Evolutionary conservation across 2,797 vertebrate species (phyloP).

Genomic region (Leptodactylus fallax): DNA sequence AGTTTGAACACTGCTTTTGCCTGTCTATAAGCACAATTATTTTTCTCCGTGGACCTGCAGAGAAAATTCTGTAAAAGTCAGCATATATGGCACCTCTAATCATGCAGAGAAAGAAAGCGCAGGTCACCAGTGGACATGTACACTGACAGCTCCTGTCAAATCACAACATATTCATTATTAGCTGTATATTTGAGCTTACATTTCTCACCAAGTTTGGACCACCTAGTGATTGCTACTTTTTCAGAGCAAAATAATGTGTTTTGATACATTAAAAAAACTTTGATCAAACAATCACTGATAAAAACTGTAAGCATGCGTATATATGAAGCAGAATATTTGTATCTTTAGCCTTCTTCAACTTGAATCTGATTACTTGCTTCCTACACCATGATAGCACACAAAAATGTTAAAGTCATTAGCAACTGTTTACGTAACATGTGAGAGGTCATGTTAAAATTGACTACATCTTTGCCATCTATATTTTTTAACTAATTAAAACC

Average conservation of each 20-base stretch:
- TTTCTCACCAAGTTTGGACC: not conserved
- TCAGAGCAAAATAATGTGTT: not conserved
- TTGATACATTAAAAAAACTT: not conserved
- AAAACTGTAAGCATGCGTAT: too few species aligned
- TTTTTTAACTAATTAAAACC: too few species aligned
- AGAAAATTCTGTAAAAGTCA: slow-evolving; percentile 12
- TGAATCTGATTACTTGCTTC: too few species aligned
- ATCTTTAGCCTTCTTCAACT: too few species aligned
- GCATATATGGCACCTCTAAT: slow-evolving; percentile 25
- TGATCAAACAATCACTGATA: not conserved
- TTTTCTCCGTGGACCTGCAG: slow-evolving; percentile 1
- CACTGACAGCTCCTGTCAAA: slow-evolving; percentile 13
- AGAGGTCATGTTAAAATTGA: too few species aligned
- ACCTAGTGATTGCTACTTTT: not conserved
- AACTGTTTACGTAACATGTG: too few species aligned
- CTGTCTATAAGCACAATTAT: slow-evolving; percentile 1
- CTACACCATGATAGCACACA: too few species aligned
- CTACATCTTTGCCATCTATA: too few species aligned
- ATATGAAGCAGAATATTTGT: too few species aligned
- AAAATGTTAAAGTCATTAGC: too few species aligned
- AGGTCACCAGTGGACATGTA: slow-evolving; percentile 24
- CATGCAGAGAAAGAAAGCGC: not conserved
- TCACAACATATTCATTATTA: not conserved
- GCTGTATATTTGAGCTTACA: slow-evolving; percentile 5
- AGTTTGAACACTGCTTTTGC: not conserved